Evolutionary conservation across 2,113 vertebrate species (phyloP), one percentile per base, ranked within the genome.

Genomic region (Pedionomus torquatus): DNA sequence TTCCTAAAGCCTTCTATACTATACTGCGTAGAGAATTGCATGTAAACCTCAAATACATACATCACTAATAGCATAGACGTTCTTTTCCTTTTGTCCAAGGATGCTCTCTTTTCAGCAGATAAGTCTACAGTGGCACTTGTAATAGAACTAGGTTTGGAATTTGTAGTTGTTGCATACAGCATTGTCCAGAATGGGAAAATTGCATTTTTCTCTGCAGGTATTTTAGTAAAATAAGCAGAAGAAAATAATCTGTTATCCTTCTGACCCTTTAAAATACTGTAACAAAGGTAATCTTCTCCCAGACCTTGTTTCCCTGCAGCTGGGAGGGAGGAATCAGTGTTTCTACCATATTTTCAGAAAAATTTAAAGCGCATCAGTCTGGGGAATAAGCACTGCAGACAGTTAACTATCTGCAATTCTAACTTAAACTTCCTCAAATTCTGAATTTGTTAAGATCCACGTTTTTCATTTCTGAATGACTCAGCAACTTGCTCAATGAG

Each of bases 61-160:
- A 78, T 87, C 2, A 1, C 39, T 33, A 5, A 10, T 68, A 51
- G 4, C 11, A 6, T 1, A 18, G 25, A 2, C 0, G 0, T 30
- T 2, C 7, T 70, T 83, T n/a, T 11, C 17, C 4, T 35, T 54
- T 17, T 55, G 76, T 64, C 48, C 3, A 5, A 28, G 30, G 30
- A 19, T 52, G 21, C 28, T 88, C 20, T 63, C 35, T 33, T 57
- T 48, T 33, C 54, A 41, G 26, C 63, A 89, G 71, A 2, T 18
- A 69, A 66, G 28, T 65, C 14, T 18, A 13, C 33, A 52, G 35
- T 44, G 66, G 43, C 8, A 6, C 9, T 69, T 85, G 30, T 16
- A 44, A 61, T 39, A 81, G 33, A 74, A 37, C 20, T 18, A 39
- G 14, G 9, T 28, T 57, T 48, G 54, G 54, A 57, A 8, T 49